Percentiles rank a stretch among this genome's conserved stretches.
These are phyloP conservation scores for Anoplophora glabripennis DNA, from an alignment of 1,140 invertebrate species.

Conservation along the genomic window DNA sequence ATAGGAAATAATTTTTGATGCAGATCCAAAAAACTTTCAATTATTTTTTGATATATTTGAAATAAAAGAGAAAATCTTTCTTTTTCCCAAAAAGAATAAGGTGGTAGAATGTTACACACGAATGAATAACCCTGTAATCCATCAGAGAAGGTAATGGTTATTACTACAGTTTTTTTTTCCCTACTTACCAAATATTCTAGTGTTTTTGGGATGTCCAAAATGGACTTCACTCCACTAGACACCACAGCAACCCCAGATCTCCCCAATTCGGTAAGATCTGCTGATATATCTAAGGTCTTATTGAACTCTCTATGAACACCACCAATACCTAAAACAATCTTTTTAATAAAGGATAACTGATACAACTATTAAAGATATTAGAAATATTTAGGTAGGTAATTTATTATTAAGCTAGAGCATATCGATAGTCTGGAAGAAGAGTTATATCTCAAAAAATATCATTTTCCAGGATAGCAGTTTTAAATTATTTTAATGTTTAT, in stretches of 20 bases:
- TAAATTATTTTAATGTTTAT: no score
- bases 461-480: no score
- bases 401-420: background rate
- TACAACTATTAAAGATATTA: background rate
- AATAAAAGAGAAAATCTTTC: no score
- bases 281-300: conserved; percentile 86
- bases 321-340: conserved; percentile 63
- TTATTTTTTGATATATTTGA: no score
- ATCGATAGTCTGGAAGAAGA: background rate
- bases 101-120: no score
- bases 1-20: no score
- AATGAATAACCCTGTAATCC: no score
- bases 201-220: conserved; percentile 91
- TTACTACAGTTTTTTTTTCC: no score
- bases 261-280: conserved; percentile 90
- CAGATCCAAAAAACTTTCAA: no score
- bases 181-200: conserved; percentile 89
- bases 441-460: background rate
- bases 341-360: background rate
- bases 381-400: background rate
- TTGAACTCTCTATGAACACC: conserved; percentile 92
- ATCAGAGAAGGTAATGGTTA: no score
- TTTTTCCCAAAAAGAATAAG: no score
- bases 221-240: conserved; percentile 95
- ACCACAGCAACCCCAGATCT: conserved; percentile 84